Conservation (phyloP, 2,113 vertebrate species). For the Anhinga anhinga region DNA sequence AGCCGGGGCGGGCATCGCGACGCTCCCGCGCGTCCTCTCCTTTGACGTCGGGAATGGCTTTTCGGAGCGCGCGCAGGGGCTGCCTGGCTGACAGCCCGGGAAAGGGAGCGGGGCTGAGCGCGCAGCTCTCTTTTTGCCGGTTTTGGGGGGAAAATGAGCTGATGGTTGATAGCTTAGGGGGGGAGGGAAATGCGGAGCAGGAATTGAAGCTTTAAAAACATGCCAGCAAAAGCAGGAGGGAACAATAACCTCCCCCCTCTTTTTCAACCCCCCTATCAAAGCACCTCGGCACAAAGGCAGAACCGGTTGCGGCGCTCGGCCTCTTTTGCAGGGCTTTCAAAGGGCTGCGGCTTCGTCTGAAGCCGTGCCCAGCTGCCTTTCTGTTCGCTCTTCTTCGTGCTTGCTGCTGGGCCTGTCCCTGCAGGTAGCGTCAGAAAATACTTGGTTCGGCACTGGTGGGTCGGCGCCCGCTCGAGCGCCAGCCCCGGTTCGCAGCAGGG, state of each 20-base stretch:
- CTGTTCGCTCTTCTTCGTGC: fast-evolving
- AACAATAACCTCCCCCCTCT: too few species aligned
- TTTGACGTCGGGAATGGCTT: neutral
- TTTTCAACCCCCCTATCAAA: neutral
- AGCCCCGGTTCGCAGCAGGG: fast-evolving
- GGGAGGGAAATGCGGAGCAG: neutral
- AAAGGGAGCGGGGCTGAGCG: neutral
- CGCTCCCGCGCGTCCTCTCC: neutral
- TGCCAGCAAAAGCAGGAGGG: neutral
- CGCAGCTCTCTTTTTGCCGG: neutral
- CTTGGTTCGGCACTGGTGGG: fast-evolving
- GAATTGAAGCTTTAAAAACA: neutral
- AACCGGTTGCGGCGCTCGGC: fast-evolving
- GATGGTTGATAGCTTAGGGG: neutral
- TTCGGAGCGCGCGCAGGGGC: neutral
- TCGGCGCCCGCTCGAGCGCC: neutral
- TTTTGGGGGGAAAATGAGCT: neutral
- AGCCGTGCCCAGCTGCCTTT: fast-evolving
- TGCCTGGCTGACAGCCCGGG: neutral
- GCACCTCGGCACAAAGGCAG: neutral
- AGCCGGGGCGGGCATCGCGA: neutral
- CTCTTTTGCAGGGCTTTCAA: neutral
- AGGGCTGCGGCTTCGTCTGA: fast-evolving
- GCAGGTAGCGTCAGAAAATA: neutral
- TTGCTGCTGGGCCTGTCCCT: neutral